Percentiles rank a stretch among this genome's conserved stretches.
Conservation (phyloP, 2,888 invertebrate genomes). For the Dioctria rufipes region DNA sequence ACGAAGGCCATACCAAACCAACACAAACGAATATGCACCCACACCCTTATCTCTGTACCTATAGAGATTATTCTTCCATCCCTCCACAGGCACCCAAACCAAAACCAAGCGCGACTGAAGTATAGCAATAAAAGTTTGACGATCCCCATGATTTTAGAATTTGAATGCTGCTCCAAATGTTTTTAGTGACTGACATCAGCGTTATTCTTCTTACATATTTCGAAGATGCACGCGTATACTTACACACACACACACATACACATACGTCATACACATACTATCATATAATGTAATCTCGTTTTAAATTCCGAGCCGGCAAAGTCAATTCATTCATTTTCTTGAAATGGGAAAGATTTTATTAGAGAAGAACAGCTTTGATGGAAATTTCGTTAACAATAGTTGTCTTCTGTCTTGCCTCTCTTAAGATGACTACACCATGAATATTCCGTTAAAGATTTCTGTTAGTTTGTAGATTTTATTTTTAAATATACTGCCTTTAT, state of each 20-base stretch:
- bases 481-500: too few relatives aligned
- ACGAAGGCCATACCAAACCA: background rate
- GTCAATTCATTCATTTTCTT: slow-evolving; percentile 33
- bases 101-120: background rate
- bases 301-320: slow-evolving; percentile 39
- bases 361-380: slow-evolving; percentile 35
- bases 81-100: too few relatives aligned
- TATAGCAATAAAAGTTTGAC: slow-evolving; percentile 39
- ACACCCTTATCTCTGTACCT: too few relatives aligned
- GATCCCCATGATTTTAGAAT: slow-evolving; percentile 41
- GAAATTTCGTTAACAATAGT: slow-evolving; percentile 39
- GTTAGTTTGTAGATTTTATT: too few relatives aligned
- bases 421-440: background rate
- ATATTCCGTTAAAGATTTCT: too few relatives aligned
- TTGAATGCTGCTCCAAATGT: slow-evolving; percentile 36
- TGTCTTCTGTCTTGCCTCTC: background rate
- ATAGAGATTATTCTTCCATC: too few relatives aligned
- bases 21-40: background rate
- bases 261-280: background rate
- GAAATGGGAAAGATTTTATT: slow-evolving; percentile 46
- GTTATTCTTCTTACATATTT: background rate
- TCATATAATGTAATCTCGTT: slow-evolving; percentile 40
- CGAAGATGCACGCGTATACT: background rate
- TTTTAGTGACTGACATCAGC: slow-evolving; percentile 33
- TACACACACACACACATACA: background rate